Conservation (phyloP, 2,888 invertebrate genomes). For the Choristoneura rosaceana region DNA sequence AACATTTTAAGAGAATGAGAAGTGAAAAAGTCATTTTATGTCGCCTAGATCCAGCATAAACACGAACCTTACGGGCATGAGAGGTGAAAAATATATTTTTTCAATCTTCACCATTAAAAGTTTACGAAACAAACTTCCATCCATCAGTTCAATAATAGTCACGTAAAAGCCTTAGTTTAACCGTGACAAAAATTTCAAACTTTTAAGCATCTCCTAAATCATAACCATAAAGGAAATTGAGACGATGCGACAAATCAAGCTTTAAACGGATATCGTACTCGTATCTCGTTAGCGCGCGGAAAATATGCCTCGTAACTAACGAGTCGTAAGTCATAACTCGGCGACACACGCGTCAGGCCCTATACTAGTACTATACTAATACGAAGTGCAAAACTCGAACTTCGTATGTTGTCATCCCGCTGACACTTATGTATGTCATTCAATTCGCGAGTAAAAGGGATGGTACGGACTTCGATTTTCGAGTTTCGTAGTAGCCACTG, state of each 20-base stretch:
- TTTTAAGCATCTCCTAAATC: neutral
- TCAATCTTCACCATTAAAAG: neutral
- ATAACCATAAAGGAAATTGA: constrained; percentile 7
- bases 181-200: neutral
- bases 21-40: too few relatives aligned
- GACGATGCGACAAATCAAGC: constrained; percentile 22
- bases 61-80: too few relatives aligned
- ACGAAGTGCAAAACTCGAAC: too few relatives aligned
- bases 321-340: constrained; percentile 19
- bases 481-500: too few relatives aligned
- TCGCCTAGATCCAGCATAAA: too few relatives aligned
- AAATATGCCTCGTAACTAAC: constrained; percentile 2
- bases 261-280: constrained; percentile 30
- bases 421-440: too few relatives aligned
- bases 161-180: neutral
- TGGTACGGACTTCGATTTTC: too few relatives aligned
- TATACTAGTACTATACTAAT: too few relatives aligned
- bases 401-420: too few relatives aligned
- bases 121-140: neutral
- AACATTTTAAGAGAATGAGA: too few relatives aligned
- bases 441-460: too few relatives aligned
- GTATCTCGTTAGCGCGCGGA: constrained; percentile 32
- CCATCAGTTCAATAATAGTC: too few relatives aligned
- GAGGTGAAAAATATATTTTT: neutral
- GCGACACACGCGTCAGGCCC: constrained; percentile 10